Conservation (phyloP, 2,888 invertebrate species). For the Drosophila aldrichi region DNA sequence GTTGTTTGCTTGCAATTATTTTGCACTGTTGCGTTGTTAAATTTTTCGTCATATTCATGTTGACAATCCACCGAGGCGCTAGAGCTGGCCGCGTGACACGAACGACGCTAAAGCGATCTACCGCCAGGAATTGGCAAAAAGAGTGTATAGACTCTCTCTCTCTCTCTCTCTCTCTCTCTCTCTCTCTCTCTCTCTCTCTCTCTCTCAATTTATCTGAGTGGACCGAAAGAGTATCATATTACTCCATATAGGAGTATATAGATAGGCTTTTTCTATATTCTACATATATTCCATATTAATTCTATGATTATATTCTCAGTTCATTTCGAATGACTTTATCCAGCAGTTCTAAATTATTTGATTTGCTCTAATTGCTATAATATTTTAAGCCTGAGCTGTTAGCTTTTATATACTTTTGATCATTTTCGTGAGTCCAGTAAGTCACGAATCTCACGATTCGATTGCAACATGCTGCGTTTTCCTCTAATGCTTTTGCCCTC, state of each 20-base stretch:
- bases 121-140: too few species aligned
- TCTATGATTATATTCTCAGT: too few species aligned
- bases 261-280: too few species aligned
- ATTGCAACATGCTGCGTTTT: background rate
- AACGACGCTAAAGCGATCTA: background rate
- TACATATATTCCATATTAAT: too few species aligned
- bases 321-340: too few species aligned
- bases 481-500: conserved; percentile 15
- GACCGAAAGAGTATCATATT: too few species aligned
- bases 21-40: conserved; percentile 69
- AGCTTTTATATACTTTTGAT: background rate
- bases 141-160: too few species aligned
- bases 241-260: too few species aligned
- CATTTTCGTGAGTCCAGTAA: conserved; percentile 5
- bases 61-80: conserved; percentile 33
- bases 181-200: too few species aligned
- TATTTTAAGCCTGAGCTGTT: too few species aligned
- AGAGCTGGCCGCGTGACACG: conserved; percentile 33
- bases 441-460: background rate
- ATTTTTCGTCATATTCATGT: conserved; percentile 59
- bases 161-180: too few species aligned
- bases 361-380: background rate
- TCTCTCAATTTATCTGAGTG: too few species aligned
- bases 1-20: conserved; percentile 70
- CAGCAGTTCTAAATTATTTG: background rate